Evolutionary conservation across 2,113 vertebrate genomes (phyloP).

Genomic region (Percopsis transmontana): DNA sequence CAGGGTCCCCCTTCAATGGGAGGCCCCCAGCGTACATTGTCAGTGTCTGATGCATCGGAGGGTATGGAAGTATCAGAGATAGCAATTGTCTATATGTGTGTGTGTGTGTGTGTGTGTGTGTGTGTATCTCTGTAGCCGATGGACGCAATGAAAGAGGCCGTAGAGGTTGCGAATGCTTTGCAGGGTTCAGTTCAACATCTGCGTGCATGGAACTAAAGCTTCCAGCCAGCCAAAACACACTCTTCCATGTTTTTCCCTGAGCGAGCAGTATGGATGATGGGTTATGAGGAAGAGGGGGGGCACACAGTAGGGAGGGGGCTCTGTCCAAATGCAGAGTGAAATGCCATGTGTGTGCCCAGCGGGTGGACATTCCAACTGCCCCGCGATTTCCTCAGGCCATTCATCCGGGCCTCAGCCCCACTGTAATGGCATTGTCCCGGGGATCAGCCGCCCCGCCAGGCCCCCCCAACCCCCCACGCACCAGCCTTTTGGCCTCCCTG

Average conservation of each 20-base stretch:
- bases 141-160: neutral
- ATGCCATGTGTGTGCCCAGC: constrained; percentile 88
- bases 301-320: constrained; percentile 44
- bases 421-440: constrained; percentile 77
- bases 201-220: constrained; percentile 3
- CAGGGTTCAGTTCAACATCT: constrained; percentile 16
- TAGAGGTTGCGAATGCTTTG: neutral
- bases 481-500: constrained; percentile 64
- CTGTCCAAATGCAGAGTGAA: constrained; percentile 73
- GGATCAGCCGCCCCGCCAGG: constrained; percentile 55
- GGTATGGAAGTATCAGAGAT: no score
- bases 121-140: constrained; percentile 24
- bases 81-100: neutral
- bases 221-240: constrained; percentile 34
- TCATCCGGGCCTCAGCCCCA: constrained; percentile 72
- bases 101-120: neutral
- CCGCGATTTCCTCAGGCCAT: constrained; percentile 81
- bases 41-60: neutral
- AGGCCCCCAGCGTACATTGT: neutral
- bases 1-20: neutral
- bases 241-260: constrained; percentile 22
- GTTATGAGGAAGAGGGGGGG: constrained; percentile 32
- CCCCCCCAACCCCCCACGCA: constrained; percentile 50
- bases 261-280: constrained; percentile 33
- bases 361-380: constrained; percentile 87